Evolutionary conservation across 1,140 invertebrate genomes (phyloP).

Genomic region (Lucilia sericata): DNA sequence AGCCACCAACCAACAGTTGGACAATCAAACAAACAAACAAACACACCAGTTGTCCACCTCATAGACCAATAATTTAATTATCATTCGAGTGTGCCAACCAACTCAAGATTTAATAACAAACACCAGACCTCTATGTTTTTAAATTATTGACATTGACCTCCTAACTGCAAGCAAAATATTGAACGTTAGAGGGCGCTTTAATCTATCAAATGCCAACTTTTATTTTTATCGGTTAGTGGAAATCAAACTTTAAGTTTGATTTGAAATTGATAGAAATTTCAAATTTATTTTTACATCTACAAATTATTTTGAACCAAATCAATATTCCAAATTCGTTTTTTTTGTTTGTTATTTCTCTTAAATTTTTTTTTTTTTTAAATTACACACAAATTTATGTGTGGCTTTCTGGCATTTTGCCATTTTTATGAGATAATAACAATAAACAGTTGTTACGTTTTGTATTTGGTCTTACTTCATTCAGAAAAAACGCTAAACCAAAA

Average conservation of each 20-base stretch:
- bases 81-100: neutral
- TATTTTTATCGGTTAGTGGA: neutral
- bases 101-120: neutral
- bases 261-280: neutral
- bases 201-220: neutral
- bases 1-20: neutral
- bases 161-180: neutral
- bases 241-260: neutral
- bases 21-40: neutral
- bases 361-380: too few relatives aligned
- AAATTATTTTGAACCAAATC: neutral
- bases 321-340: neutral
- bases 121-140: neutral
- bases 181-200: neutral
- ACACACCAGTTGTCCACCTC: neutral
- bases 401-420: neutral
- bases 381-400: neutral
- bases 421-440: neutral
- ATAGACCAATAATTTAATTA: neutral
- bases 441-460: neutral
- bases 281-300: neutral
- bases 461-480: neutral
- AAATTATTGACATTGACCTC: constrained; percentile 41
- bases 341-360: neutral
- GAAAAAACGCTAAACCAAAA: neutral